Base-by-base conservation (phyloP, 1,140 invertebrate genomes). In the Lepidurus couesii region DNA sequence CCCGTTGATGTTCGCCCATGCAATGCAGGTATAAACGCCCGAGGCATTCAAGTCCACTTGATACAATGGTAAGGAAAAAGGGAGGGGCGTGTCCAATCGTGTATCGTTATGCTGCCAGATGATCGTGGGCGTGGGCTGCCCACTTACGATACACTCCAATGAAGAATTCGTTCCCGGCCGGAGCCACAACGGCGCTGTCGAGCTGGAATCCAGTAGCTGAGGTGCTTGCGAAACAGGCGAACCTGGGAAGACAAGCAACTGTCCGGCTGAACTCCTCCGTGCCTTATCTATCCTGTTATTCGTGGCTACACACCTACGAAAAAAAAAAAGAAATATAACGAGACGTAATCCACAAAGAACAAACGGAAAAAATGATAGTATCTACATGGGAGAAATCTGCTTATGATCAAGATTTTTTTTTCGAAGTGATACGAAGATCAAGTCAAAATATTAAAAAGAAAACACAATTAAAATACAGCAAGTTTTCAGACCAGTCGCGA, bases 21-120 rank as follows among this genome's bases (percentile, higher is more conserved):
- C 78, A 43, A 75, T 85, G 83, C 90, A 91, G 43, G 86, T 84
- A 83, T 91, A 91, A 77, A 85, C 81, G n/a, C 90, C 90, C 65
- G 86, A 84, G 80, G 90, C 85, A 7, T 82, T 83, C 73, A 82
- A 79, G 42, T 81, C 84, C 45, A 89, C 83, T 75, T 85, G 85
- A 78, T 83, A 82, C 77, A 90, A 84, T 76, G 84, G 81, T 42
- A 90, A 81, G 79, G 83, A 86, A 2, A 74, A 74, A 5, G 73
- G 42, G 13, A 13, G 65, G n/a, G 74, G 84, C 84, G 10, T 80
- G 75, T 9, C 85, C 84, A 6, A 81, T 76, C 24, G 83, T 77
- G 44, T 42, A 11, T 44, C 65, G 42, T 79, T 79, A 43, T 75
- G 44, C 3, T 84, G 82, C 86, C 86, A 87, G 21, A 80, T 82